Percentiles rank a stretch among this genome's conserved stretches.
Conservation (phyloP, 2,888 invertebrate species). For the Athetis lepigone region DNA sequence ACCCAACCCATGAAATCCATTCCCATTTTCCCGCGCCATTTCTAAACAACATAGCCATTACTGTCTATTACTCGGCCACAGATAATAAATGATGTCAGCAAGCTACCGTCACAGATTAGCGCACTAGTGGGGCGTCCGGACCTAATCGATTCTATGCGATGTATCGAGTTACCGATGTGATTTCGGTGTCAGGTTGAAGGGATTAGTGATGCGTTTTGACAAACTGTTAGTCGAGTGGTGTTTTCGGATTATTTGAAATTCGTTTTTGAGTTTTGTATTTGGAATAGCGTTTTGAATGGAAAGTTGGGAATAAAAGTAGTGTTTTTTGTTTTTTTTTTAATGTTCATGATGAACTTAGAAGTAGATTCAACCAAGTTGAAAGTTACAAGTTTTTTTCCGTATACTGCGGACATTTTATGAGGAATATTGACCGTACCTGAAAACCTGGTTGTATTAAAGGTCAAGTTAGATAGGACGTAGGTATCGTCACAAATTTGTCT, state of each 20-base stretch:
- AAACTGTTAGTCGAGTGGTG: constrained; percentile 37
- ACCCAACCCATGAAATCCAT: constrained; percentile 26
- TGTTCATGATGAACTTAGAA: too few relatives aligned
- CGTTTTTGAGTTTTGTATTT: constrained; percentile 11
- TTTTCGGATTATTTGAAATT: constrained; percentile 38
- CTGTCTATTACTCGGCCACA: constrained; percentile 57
- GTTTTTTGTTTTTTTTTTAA: too few relatives aligned
- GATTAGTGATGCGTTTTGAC: constrained; percentile 57
- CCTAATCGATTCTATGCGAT: constrained; percentile 70
- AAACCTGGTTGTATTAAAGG: too few relatives aligned
- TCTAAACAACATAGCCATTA: constrained; percentile 51
- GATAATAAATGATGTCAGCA: constrained; percentile 67
- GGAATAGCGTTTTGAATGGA: background rate
- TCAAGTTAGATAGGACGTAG: too few relatives aligned
- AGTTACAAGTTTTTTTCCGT: too few relatives aligned
- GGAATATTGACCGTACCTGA: too few relatives aligned
- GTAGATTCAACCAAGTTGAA: too few relatives aligned
- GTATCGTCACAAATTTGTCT: too few relatives aligned
- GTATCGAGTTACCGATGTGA: constrained; percentile 67
- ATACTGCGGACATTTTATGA: too few relatives aligned
- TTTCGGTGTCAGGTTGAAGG: constrained; percentile 63
- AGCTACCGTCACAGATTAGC: constrained; percentile 62
- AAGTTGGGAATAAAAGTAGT: too few relatives aligned
- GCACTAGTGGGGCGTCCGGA: constrained; percentile 68
- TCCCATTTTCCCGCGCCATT: constrained; percentile 57